These are phyloP conservation scores for Cerastis leucographa DNA, from an alignment of 2,888 invertebrate genomes.

Conservation along the genomic window DNA sequence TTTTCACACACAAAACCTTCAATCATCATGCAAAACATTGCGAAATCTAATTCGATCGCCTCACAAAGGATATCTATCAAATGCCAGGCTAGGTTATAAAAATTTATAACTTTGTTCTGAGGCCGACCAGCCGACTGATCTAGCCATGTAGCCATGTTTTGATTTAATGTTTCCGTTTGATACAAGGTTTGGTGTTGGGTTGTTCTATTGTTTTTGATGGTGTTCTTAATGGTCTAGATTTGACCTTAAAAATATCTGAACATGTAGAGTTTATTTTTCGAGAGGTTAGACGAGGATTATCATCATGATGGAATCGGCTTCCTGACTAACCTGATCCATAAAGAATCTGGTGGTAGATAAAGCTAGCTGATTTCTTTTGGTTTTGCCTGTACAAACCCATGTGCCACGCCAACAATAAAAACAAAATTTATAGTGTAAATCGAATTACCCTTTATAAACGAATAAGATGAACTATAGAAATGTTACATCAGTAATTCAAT, in stretches of 20 bases:
- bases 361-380: neutral
- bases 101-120: constrained; percentile 32
- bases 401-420: neutral
- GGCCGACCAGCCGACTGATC: constrained; percentile 16
- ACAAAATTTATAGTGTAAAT: constrained; percentile 15
- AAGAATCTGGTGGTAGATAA: neutral
- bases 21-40: constrained; percentile 12
- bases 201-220: constrained; percentile 19
- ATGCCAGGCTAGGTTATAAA: constrained; percentile 39
- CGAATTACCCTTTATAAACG: constrained; percentile 28
- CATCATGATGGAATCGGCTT: neutral
- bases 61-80: constrained; percentile 33
- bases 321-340: neutral
- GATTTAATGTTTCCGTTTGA: constrained; percentile 27
- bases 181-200: constrained; percentile 27
- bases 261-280: neutral
- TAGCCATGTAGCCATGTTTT: neutral
- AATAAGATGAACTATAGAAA: constrained; percentile 7
- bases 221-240: constrained; percentile 4
- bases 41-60: constrained; percentile 26
- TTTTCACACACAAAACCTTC: constrained; percentile 30
- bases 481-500: constrained; percentile 17
- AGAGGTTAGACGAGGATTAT: neutral
- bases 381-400: neutral
- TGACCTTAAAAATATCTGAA: neutral